Conservation (phyloP, 1,140 invertebrate genomes). For the Tetragnatha versicolor region DNA sequence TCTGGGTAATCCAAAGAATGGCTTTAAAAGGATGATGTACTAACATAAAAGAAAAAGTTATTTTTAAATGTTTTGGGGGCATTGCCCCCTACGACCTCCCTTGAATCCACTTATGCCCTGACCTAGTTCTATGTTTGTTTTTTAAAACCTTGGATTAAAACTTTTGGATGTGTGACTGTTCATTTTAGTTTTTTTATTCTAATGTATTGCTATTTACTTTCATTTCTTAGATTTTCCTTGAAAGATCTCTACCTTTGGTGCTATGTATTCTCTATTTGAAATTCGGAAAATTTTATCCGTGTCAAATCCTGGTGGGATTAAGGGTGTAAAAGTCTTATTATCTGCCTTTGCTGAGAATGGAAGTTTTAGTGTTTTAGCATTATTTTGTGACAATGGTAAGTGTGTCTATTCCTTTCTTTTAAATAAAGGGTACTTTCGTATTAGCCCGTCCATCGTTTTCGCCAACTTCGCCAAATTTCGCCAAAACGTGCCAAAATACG, state of each 20-base stretch:
- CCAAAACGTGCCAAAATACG: not conserved
- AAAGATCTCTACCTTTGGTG: not conserved
- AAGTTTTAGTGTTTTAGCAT: conserved; percentile 28
- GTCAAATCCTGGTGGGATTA: conserved; percentile 11
- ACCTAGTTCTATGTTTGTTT: too few relatives aligned
- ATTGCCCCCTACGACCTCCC: too few relatives aligned
- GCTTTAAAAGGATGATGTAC: too few relatives aligned
- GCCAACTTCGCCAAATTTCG: not conserved
- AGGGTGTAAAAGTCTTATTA: conserved; percentile 25
- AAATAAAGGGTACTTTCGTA: not conserved
- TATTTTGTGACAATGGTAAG: conserved; percentile 54
- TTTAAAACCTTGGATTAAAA: too few relatives aligned
- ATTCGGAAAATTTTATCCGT: conserved; percentile 42
- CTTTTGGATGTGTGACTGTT: too few relatives aligned
- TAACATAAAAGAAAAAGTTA: too few relatives aligned
- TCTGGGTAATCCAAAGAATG: too few relatives aligned
- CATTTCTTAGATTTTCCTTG: too few relatives aligned
- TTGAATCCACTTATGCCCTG: too few relatives aligned
- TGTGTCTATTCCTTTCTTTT: not conserved
- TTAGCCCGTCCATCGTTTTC: not conserved
- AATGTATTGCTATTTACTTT: too few relatives aligned
- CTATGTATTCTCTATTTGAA: conserved; percentile 53
- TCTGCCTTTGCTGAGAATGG: conserved; percentile 35
- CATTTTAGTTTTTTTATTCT: too few relatives aligned
- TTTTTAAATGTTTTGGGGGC: too few relatives aligned